phyloP scores from a whole-genome alignment of 2,888 invertebrate genomes.

The Temnothorax rugatulus region DNA sequence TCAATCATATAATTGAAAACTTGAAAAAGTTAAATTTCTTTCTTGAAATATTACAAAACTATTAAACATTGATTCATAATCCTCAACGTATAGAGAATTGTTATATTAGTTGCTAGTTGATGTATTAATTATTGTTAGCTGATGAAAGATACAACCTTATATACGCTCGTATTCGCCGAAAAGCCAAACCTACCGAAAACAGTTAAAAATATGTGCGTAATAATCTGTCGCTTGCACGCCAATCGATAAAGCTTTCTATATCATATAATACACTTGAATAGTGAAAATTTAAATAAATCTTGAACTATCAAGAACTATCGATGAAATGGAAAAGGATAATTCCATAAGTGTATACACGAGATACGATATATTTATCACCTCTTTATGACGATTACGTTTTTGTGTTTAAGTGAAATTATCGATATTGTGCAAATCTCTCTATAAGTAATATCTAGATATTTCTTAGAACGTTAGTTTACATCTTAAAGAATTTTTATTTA shows the following conservation, averaged over 20 bases:
- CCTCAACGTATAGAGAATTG: constrained; percentile 19
- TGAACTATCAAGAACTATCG: constrained; percentile 19
- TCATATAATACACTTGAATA: background rate
- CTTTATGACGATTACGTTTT: background rate
- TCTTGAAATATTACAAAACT: background rate
- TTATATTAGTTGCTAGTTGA: constrained; percentile 17
- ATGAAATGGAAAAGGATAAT: constrained; percentile 1
- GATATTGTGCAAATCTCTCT: background rate
- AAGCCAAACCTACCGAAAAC: constrained; percentile 14
- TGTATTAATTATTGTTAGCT: constrained; percentile 52
- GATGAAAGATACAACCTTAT: background rate
- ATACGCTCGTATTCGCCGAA: background rate
- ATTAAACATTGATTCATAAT: constrained; percentile 21
- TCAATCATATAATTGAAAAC: background rate
- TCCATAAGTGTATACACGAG: background rate
- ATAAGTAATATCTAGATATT: background rate
- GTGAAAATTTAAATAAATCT: constrained; percentile 10
- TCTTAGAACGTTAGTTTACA: background rate
- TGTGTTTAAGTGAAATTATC: background rate
- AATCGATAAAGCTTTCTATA: constrained; percentile 43
- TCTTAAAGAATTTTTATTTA: background rate
- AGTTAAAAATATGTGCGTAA: constrained; percentile 31
- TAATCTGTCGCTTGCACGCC: constrained; percentile 13
- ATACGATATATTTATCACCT: background rate
- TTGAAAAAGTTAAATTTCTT: background rate